Evolutionary conservation across 2,797 vertebrate genomes (phyloP), one percentile per base, ranked within the genome.

Genomic region (Poecile montanus): DNA sequence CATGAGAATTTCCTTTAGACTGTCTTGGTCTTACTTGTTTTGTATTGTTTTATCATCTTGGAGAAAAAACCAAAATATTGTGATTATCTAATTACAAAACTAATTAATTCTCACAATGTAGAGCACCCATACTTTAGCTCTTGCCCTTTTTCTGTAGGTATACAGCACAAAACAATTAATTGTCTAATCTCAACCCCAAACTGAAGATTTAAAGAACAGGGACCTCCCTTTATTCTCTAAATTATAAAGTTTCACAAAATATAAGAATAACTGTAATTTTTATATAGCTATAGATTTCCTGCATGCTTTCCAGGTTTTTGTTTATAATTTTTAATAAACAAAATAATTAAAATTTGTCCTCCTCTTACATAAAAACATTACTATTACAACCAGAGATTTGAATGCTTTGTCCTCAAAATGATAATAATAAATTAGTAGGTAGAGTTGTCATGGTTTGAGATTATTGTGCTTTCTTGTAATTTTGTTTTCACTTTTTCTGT

Each of bases 31-130:
- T 88, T 58, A 12, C 67, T 85, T 91, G 2, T 60, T 92, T 87
- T 89, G 16, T 57, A 48, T 10, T 79, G 9, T 13, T 88, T 89
- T 77, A 70, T 90, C 21, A 51, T 70, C 54, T 88, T 72, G 21
- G 5, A 65, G 16, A 18, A 62, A 68, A 62, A 93, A 91, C 81
- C 20, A 94, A 89, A 85, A 73, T 4, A 71, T 4, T 65, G 6
- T 17, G n/a, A 57, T 78, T 91, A 91, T 61, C 32, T 84, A 81
- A 70, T 94, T 85, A 65, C 36, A 90, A 96, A 94, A 68, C 50
- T 68, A 92, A 92, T 83, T 88, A 93, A 66, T 8, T 83, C 8
- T 86, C 40, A 75, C 29, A 63, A 91, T 87, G 13, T 58, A 65
- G 54, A 86, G 16, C 23, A 81, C 16, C 3, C 40, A 22, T 70